Evolutionary conservation across 1,140 invertebrate species (phyloP).

Genomic region (Popillia japonica): DNA sequence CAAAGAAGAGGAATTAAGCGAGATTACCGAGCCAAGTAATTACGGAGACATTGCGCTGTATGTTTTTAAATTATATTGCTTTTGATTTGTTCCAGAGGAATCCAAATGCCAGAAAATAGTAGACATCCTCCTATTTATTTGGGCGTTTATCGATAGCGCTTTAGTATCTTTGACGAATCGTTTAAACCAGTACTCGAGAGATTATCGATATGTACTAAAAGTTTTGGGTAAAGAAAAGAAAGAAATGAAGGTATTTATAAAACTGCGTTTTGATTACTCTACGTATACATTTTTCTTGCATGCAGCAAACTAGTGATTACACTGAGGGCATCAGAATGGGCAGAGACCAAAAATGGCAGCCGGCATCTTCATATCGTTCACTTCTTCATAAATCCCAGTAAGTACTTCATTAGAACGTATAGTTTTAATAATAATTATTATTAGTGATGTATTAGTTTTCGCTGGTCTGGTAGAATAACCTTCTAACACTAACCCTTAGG

Average conservation of each 20-base stretch:
- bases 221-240: constrained; percentile 82
- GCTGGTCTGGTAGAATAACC: no score
- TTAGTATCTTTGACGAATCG: constrained; percentile 88
- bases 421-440: no score
- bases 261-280: neutral
- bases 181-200: constrained; percentile 87
- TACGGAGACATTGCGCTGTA: neutral
- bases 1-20: constrained; percentile 53
- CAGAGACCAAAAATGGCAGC: constrained; percentile 77
- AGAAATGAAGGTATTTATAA: constrained; percentile 76
- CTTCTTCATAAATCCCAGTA: constrained; percentile 62
- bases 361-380: constrained; percentile 58
- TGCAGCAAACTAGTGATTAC: constrained; percentile 74
- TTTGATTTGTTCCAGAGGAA: constrained; percentile 40
- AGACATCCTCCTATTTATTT: constrained; percentile 51
- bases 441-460: no score
- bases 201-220: constrained; percentile 92
- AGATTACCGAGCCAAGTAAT: constrained; percentile 52
- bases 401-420: constrained; percentile 54
- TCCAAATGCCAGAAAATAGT: constrained; percentile 48
- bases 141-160: constrained; percentile 80
- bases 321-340: constrained; percentile 72
- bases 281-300: constrained; percentile 32
- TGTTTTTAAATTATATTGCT: neutral
- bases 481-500: no score